These are phyloP conservation scores for Ailuropoda melanoleuca DNA, from an alignment of 2,113 vertebrate species.

Conservation along the genomic window DNA sequence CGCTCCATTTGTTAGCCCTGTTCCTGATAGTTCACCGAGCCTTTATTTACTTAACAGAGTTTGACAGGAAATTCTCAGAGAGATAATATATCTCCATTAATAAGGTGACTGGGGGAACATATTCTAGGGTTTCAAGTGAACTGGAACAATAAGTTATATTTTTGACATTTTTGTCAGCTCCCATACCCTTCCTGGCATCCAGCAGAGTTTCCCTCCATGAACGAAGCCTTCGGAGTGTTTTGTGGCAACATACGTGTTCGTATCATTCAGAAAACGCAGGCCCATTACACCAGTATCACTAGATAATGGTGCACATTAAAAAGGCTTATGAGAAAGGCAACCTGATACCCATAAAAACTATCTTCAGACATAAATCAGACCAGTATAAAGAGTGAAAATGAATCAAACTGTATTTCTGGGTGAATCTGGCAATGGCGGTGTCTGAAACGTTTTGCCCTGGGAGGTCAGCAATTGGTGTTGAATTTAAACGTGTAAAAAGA, in stretches of 20 bases:
- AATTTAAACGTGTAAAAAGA: background rate
- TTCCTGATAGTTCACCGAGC: constrained; percentile 85
- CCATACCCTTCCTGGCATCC: constrained; percentile 60
- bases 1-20: constrained; percentile 84
- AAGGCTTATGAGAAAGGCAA: constrained; percentile 40
- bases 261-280: background rate
- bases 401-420: constrained; percentile 7
- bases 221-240: constrained; percentile 11
- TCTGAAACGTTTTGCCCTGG: background rate
- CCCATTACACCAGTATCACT: background rate
- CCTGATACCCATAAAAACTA: constrained; percentile 23
- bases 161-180: constrained; percentile 78
- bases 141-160: constrained; percentile 77
- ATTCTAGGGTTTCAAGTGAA: constrained; percentile 80
- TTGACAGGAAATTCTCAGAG: constrained; percentile 86
- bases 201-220: background rate
- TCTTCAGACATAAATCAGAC: constrained; percentile 35
- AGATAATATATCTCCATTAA: constrained; percentile 85
- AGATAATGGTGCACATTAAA: constrained; percentile 34
- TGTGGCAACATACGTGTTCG: constrained; percentile 20
- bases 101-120: constrained; percentile 79
- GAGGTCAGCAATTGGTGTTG: background rate
- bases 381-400: constrained; percentile 55
- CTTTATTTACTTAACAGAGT: constrained; percentile 87
- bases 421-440: background rate